Evolutionary conservation across 2,113 vertebrate genomes (phyloP).

Genomic region (Polypterus bichir): DNA sequence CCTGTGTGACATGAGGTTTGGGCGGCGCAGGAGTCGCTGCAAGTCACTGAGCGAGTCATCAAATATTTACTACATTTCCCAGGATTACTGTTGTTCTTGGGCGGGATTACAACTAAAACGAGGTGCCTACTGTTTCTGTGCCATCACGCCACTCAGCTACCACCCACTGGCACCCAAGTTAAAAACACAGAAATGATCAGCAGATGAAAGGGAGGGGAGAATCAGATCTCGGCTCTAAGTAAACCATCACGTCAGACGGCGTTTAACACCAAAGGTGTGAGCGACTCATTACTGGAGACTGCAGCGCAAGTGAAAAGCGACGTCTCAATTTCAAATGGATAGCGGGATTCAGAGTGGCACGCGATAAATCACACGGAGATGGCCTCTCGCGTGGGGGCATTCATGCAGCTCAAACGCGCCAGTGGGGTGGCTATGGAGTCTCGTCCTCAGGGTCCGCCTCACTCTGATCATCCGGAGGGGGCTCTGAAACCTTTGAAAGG

Average conservation of each 20-base stretch:
- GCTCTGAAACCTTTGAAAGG: too few relatives aligned
- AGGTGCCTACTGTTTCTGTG: neutral
- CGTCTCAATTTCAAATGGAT: too few relatives aligned
- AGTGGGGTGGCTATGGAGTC: too few relatives aligned
- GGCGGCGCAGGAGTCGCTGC: neutral
- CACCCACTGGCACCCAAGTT: too few relatives aligned
- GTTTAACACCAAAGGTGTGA: constrained; percentile 28
- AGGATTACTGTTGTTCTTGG: constrained; percentile 9
- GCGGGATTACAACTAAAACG: constrained; percentile 5
- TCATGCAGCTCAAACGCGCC: neutral
- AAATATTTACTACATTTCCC: constrained; percentile 1
- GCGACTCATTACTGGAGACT: constrained; percentile 16
- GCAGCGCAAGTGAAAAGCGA: neutral
- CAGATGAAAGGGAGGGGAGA: too few relatives aligned
- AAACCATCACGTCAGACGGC: constrained; percentile 27
- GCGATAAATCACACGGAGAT: constrained; percentile 12
- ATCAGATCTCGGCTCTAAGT: constrained; percentile 8
- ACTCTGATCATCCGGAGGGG: too few relatives aligned
- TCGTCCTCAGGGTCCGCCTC: too few relatives aligned
- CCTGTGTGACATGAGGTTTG: too few relatives aligned
- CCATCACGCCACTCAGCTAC: neutral
- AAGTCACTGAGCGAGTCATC: constrained; percentile 3
- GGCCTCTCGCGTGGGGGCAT: constrained; percentile 26
- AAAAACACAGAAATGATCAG: too few relatives aligned
- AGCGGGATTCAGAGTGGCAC: too few relatives aligned